These are phyloP conservation scores for Azemiops feae DNA, from an alignment of 2,113 vertebrate species.

Conservation along the genomic window DNA sequence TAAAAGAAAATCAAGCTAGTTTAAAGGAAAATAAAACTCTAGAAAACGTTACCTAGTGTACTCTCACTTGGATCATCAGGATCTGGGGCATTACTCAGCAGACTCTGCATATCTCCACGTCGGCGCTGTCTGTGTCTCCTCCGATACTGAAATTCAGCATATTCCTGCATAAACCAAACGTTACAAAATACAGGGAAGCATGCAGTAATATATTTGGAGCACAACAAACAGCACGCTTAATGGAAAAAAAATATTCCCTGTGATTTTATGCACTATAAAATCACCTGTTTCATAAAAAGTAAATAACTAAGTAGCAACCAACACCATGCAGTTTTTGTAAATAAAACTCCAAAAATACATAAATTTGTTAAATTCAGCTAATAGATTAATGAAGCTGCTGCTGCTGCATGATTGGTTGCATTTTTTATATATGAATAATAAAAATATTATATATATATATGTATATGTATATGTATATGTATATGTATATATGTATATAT, in stretches of 20 bases:
- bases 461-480: not conserved
- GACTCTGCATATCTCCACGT: slow-evolving; percentile 88
- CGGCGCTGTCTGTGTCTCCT: slow-evolving; percentile 89
- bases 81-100: slow-evolving; percentile 86
- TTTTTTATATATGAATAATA: slow-evolving; percentile 14
- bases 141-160: slow-evolving; percentile 98
- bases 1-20: not conserved
- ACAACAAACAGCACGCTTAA: slow-evolving; percentile 50
- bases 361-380: slow-evolving; percentile 33
- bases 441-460: too few relatives aligned
- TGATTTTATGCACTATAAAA: slow-evolving; percentile 79
- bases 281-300: slow-evolving; percentile 61
- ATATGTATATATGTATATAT: too few relatives aligned
- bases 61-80: slow-evolving; percentile 83
- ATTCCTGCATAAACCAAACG: slow-evolving; percentile 87
- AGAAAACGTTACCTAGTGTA: slow-evolving; percentile 76
- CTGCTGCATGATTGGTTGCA: slow-evolving; percentile 64
- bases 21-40: not conserved
- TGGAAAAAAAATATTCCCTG: slow-evolving; percentile 50
- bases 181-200: slow-evolving; percentile 76
- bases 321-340: slow-evolving; percentile 59
- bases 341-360: slow-evolving; percentile 27
- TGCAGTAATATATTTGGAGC: slow-evolving; percentile 66
- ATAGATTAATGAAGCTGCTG: slow-evolving; percentile 15
- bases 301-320: slow-evolving; percentile 46